Evolutionary conservation across 1,140 invertebrate genomes (phyloP), one percentile per base, ranked within the genome.

Genomic region (Brachionus plicatilis): DNA sequence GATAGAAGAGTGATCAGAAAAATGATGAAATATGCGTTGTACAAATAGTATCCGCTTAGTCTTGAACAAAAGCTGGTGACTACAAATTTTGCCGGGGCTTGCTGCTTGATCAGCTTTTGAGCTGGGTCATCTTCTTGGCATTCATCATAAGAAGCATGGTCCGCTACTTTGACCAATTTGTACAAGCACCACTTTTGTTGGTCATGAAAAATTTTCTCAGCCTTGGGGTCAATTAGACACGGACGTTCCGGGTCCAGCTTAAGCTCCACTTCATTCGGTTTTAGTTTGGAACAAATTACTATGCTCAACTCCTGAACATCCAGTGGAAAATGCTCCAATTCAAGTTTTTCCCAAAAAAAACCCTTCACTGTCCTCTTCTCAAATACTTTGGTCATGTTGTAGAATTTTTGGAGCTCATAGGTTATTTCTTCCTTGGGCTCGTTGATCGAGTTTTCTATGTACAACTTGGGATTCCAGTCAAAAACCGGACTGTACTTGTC

Each of bases 161-260:
- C 79, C 1, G 17, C 29, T 1, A 82, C 79, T 43, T 45, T 43
- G 20, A 80, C 78, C 17, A 80, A 9, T 80, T 80, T 56, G 27
- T 53, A 80, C 29, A 80, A 65, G 7, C 20, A 66, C 56, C 56
- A 82, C 41, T 82, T 65, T 82, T 82, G 79, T 68, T 82, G 79
- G 41, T 82, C 79, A n/a, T 29, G 24, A 27, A 82, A 82, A 20
- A 43, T 80, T 17, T 80, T 33, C 14, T 33, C 24, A n/a, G 79
- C 79, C 6, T 82, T 45, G 12, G 6, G 11, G 24, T 82, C 43
- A n/a, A 82, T 65, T 20, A 20, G 11, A 66, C 33, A 65, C 11
- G 24, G n/a, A 14, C 29, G 20, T 9, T 65, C 27, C 1, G 79
- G 65, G 33, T 82, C 79, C 11, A 27, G 4, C 11, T 47, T 65